Base-by-base conservation (phyloP, 2,888 invertebrate species). In the Camponotus fellah region DNA sequence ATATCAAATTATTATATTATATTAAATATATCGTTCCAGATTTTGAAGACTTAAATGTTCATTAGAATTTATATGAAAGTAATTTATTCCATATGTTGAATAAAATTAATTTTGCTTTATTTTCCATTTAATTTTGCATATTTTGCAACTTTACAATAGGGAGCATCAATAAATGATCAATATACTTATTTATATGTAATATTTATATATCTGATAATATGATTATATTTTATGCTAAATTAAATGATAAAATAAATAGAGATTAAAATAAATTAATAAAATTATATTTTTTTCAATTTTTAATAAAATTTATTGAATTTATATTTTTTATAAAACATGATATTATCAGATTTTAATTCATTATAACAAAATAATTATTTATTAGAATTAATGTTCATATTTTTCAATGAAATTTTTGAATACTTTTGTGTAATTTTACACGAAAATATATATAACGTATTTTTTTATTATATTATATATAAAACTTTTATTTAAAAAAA, bases 101-200 rank as follows among this genome's bases (percentile, higher is more conserved):
- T 71, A 5, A 71, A 21, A 56, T 71, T 71, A 71, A 53, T 56
- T 71, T 21, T 71, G 9, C 1, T 37, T 1, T 14, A 5, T 71
- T 71, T 71, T 21, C 49, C n/a, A 3, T 68, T 66, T 49, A 69
- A 53, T 56, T 56, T 37, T 71, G 21, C 71, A 71, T 71, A 56
- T 56, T 37, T 71, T 14, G 14, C 17, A 56, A 37, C 21, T 71
- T 71, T 53, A 32, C 43, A 26, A 34, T 53, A 17, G 21, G 53
- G 2, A n/a, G 34, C 34, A 71, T 9, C 56, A 71, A 21, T 37
- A 14, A 71, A 37, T 21, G 10, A 46, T 68, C 17, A 32, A 46
- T 32, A 46, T 14, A 26, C 26, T 26, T 26, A 26, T 26, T 26
- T 26, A 26, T 26, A 26, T 26, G 2, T 26, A 65, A 43, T 8